Conservation (phyloP, 2,797 vertebrate species). For the Margarornis squamiger region DNA sequence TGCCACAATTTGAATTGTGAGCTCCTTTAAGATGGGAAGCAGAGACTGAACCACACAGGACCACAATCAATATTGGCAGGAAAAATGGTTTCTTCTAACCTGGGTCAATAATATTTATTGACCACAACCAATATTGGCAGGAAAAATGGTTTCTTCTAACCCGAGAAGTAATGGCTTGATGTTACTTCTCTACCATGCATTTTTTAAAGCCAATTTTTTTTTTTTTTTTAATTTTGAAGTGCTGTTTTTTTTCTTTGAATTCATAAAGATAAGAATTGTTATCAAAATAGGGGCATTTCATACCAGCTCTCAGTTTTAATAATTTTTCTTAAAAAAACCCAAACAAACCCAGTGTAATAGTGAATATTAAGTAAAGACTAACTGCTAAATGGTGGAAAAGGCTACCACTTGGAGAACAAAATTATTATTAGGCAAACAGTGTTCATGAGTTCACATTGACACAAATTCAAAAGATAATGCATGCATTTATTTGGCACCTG, state of each 20-base stretch:
- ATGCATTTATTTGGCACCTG: background rate
- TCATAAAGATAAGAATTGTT: background rate
- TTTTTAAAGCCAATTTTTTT: accelerated
- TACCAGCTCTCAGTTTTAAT: background rate
- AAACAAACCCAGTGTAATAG: accelerated
- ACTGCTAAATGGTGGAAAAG: background rate
- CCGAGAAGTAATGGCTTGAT: background rate
- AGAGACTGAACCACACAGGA: background rate
- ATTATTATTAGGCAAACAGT: background rate
- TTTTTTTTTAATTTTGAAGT: background rate
- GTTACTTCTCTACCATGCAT: background rate
- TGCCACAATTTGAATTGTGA: background rate
- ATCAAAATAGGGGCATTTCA: background rate
- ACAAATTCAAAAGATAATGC: background rate
- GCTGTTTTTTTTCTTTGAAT: background rate
- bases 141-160: background rate
- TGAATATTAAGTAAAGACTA: background rate
- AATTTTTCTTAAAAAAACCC: background rate
- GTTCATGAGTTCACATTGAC: background rate
- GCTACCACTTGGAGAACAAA: background rate
- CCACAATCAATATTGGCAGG: background rate
- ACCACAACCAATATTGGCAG: no score
- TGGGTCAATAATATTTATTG: no score
- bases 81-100: background rate
- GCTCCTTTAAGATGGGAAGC: background rate